phyloP scores from a whole-genome alignment of 2,888 invertebrate genomes.

The Synanthedon andrenaeformis region DNA sequence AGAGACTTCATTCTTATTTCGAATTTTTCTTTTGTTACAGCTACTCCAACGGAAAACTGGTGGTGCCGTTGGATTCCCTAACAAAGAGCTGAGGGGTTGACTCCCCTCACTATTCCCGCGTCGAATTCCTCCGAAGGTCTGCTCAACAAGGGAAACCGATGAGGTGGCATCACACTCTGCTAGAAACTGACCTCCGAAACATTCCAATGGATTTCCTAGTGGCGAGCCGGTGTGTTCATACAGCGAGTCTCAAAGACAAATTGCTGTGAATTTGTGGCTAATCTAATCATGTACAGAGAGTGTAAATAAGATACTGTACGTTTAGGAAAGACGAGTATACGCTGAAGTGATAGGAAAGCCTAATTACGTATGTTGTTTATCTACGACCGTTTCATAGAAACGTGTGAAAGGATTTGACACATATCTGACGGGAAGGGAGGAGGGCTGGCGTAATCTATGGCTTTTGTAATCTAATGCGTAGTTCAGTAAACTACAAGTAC shows the following conservation, averaged over 20 bases:
- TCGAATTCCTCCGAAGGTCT: conserved; percentile 56
- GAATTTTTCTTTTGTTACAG: conserved; percentile 50
- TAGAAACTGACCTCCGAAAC: conserved; percentile 8
- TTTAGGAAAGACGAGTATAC: conserved; percentile 44
- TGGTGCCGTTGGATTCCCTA: conserved; percentile 71
- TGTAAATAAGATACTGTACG: conserved; percentile 20
- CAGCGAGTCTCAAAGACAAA: conserved; percentile 55
- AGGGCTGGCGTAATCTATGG: no score
- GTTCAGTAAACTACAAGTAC: no score
- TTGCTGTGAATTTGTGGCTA: conserved; percentile 18
- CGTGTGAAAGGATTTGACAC: conserved; percentile 13
- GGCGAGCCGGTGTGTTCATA: conserved; percentile 12
- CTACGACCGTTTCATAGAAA: conserved; percentile 64
- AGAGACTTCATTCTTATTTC: conserved; percentile 13
- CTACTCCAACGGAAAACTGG: conserved; percentile 70
- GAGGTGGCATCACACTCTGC: not conserved
- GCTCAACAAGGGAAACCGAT: conserved; percentile 20
- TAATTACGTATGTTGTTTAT: conserved; percentile 57
- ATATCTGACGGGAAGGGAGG: no score
- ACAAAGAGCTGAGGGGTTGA: conserved; percentile 62
- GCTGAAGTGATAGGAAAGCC: conserved; percentile 66
- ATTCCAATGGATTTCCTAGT: conserved; percentile 19
- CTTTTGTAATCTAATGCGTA: no score
- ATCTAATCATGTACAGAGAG: conserved; percentile 6
- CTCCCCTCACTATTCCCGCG: conserved; percentile 45